These are phyloP conservation scores for Drepanosiphum platanoidis DNA, from an alignment of 2,888 invertebrate species.

Conservation along the genomic window DNA sequence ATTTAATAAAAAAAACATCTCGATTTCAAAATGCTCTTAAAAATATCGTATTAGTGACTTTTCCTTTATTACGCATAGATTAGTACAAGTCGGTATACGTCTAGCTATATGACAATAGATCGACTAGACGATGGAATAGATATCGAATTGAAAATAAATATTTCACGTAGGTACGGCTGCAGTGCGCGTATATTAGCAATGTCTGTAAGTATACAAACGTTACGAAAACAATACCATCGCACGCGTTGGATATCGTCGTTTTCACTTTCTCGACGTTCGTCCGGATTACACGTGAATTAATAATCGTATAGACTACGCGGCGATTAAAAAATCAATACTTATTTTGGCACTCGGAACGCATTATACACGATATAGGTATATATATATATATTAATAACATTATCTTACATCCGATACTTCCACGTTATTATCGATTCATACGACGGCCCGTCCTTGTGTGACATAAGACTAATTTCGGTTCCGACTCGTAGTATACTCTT, in stretches of 20 bases:
- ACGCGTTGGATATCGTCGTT: neutral
- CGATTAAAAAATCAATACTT: slow-evolving; percentile 20
- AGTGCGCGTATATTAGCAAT: neutral
- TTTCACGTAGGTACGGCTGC: neutral
- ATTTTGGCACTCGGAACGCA: slow-evolving; percentile 45
- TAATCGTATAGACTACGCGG: neutral
- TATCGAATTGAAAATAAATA: neutral
- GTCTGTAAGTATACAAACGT: neutral
- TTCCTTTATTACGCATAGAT: too few relatives aligned
- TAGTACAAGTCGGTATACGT: too few relatives aligned
- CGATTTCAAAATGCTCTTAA: too few relatives aligned
- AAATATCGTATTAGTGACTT: too few relatives aligned
- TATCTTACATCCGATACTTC: slow-evolving; percentile 5
- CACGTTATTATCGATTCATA: slow-evolving; percentile 39
- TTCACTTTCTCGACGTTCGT: slow-evolving; percentile 48
- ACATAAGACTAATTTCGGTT: slow-evolving; percentile 24
- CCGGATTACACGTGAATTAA: slow-evolving; percentile 10
- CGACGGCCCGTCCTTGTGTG: slow-evolving; percentile 18
- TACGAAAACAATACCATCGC: slow-evolving; percentile 21
- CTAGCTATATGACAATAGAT: neutral
- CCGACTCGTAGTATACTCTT: slow-evolving; percentile 27
- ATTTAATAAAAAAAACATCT: too few relatives aligned
- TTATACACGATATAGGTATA: too few relatives aligned
- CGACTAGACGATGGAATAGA: neutral
- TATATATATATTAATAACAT: too few relatives aligned